phyloP scores from a whole-genome alignment of 1,140 invertebrate species.

The Mamestra configurata region DNA sequence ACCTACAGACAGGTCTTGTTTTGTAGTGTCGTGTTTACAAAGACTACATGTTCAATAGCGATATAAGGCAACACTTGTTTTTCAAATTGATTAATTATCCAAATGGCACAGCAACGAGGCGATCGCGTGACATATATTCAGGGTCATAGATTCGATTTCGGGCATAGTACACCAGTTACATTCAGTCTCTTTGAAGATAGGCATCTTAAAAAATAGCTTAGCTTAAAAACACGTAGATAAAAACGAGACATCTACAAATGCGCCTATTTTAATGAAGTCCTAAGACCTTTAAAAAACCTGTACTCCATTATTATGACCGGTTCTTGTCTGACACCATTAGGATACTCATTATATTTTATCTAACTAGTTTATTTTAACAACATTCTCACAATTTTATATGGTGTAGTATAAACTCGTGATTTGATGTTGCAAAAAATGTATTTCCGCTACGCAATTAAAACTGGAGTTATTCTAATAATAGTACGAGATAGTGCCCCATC shows the following conservation, averaged over 20 bases:
- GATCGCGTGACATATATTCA: neutral
- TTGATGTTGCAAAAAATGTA: conserved; percentile 3
- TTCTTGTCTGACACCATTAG: conserved; percentile 21
- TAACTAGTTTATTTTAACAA: conserved; percentile 6
- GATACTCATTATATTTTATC: conserved; percentile 15
- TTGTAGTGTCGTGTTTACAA: neutral
- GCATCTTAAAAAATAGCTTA: neutral
- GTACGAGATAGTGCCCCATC: neutral
- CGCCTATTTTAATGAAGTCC: neutral
- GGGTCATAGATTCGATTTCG: neutral
- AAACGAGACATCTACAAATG: too few species aligned
- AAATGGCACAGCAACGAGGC: conserved; percentile 2
- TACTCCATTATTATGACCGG: conserved; percentile 5
- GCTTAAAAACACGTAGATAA: too few species aligned
- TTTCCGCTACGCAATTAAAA: conserved; percentile 4
- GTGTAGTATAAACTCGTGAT: neutral
- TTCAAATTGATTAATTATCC: conserved; percentile 11
- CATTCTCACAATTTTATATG: neutral
- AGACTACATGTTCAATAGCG: neutral
- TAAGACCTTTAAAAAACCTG: neutral
- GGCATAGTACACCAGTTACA: neutral
- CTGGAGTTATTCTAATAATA: conserved; percentile 8
- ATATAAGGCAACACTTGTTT: conserved; percentile 1
- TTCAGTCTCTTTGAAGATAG: neutral
- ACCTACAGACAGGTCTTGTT: neutral